Evolutionary conservation across 2,113 vertebrate species (phyloP), one percentile per base, ranked within the genome.

Genomic region (Bombycilla garrulus): DNA sequence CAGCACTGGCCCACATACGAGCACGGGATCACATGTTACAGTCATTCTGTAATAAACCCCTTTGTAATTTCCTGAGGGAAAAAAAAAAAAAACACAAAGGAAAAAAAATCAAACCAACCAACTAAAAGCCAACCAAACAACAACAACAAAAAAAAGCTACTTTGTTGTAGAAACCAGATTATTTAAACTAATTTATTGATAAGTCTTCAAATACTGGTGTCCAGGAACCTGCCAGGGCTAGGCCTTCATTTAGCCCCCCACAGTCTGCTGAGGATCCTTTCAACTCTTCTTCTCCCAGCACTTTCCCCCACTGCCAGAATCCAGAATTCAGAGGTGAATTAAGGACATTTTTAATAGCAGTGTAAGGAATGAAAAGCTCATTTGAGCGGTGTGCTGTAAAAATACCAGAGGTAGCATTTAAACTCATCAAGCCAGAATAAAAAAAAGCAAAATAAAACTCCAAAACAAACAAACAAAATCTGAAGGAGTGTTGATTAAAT

Each of bases 21-120:
- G 18, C 1, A 2, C 1, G 0, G 31, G 13, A 64, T 11, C 10
- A 51, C 36, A 42, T 10, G 29, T 6, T 51, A 10, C 10, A 36
- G 15, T 19, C 11, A 18, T 91, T 60, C 28, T 33, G 9, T 57
- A 78, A 87, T 45, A 65, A 90, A 35, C 4, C 8, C 15, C 23
- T 54, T 16, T 14, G 5, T 4, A 45, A 45, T 15, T 87, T 77
- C 23, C 15, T 70, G 33, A 44, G 9, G 12, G 18, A 10, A 91
- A 74, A 62, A 42, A 31, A 69, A 9, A 15, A 9, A 12, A 7
- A 17, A 11, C 38, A 38, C 38, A 4, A 4, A 10, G 31, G 4
- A 1, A 6, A 17, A 13, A 20, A 23, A 12, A 3, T 0, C 8
- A 36, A 45, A 48, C 6, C 12, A 53, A 44, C 6, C 7, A 51